Conservation (phyloP, 2,113 vertebrate species). For the Orycteropus afer region DNA sequence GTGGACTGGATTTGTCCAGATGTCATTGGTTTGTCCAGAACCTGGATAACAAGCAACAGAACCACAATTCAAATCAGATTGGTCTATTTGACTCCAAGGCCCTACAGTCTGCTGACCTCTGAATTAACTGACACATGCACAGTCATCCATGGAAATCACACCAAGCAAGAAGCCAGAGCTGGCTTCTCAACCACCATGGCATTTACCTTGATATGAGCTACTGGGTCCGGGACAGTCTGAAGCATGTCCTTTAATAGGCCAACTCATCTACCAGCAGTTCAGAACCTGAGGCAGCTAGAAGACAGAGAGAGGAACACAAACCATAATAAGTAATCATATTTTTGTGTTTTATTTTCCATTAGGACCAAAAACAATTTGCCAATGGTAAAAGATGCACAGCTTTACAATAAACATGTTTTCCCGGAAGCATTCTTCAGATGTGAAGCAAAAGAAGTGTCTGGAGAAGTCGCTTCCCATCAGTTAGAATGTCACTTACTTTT, state of each 20-base stretch:
- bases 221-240: conserved; percentile 91
- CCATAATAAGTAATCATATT: background rate
- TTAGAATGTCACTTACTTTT: accelerated
- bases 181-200: accelerated
- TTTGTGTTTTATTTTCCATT: background rate
- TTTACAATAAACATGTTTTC: accelerated
- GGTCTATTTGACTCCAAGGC: background rate
- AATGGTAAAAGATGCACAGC: accelerated
- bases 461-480: too few relatives aligned
- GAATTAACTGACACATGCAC: accelerated
- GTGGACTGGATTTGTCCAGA: accelerated
- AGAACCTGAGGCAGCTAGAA: conserved; percentile 81
- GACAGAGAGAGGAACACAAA: conserved; percentile 54
- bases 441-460: accelerated
- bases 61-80: background rate
- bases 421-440: background rate
- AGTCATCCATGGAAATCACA: accelerated
- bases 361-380: background rate
- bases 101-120: accelerated
- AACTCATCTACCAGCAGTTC: conserved; percentile 74
- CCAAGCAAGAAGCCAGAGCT: background rate
- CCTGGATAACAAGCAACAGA: background rate
- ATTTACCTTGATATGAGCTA: conserved; percentile 89
- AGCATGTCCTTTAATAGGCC: conserved; percentile 89
- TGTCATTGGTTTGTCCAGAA: background rate